A percentile compares a stretch with the other conserved stretches of the same genome.
These are phyloP conservation scores for Stegodyphus dumicola DNA, from an alignment of 1,140 invertebrate genomes.

Conservation along the genomic window DNA sequence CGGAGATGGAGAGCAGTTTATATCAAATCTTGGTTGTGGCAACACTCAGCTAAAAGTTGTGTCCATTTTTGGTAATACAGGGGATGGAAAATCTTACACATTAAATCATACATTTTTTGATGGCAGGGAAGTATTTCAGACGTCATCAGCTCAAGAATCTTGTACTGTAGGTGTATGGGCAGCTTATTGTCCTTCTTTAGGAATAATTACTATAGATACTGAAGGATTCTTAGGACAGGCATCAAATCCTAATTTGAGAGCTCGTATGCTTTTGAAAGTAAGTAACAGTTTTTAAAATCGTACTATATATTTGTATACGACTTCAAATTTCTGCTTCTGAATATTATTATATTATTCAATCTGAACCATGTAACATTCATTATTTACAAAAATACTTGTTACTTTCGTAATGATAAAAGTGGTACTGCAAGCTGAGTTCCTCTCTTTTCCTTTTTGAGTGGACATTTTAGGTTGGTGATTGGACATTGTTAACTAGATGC, in stretches of 20 bases:
- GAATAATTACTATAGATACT: constrained; percentile 82
- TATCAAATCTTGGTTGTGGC: constrained; percentile 65
- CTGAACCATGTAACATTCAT: too few species aligned
- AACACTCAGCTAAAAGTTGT: constrained; percentile 79
- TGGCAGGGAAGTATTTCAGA: constrained; percentile 80
- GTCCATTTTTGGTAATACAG: constrained; percentile 88
- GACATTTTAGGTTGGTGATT: too few species aligned
- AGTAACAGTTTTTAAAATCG: constrained; percentile 70
- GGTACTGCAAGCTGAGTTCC: too few species aligned
- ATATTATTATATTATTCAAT: too few species aligned
- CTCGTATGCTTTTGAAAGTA: constrained; percentile 82
- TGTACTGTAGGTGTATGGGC: constrained; percentile 87
- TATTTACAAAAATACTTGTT: too few species aligned
- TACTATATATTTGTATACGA: not conserved
- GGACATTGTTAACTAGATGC: too few species aligned
- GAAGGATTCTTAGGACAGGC: constrained; percentile 80
- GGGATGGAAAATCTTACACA: constrained; percentile 86
- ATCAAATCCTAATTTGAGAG: constrained; percentile 77
- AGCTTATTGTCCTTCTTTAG: constrained; percentile 76
- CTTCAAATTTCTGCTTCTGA: not conserved
- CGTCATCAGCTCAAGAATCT: constrained; percentile 78
- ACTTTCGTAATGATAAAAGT: too few species aligned
- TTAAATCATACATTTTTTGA: constrained; percentile 85
- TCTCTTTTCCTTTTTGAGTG: too few species aligned
- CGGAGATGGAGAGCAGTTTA: constrained; percentile 67